Percentiles rank a stretch among this genome's conserved stretches.
These are phyloP conservation scores for Cyprinodon tularosa DNA, from an alignment of 2,113 vertebrate species.

Conservation along the genomic window DNA sequence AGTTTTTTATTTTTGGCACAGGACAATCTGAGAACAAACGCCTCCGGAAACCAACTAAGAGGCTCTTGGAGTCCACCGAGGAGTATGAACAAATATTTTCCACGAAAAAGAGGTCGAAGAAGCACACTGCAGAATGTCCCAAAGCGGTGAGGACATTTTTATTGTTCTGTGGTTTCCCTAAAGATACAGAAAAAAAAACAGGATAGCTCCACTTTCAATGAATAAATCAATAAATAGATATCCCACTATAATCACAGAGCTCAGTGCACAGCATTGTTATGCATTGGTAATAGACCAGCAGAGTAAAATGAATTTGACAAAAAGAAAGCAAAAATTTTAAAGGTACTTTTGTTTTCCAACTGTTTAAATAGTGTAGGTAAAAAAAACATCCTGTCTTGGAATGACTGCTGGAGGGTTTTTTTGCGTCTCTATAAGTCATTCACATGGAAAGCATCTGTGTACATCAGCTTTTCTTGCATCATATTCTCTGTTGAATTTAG, in stretches of 20 bases:
- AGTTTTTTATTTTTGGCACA: not conserved
- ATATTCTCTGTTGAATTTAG: too few relatives aligned
- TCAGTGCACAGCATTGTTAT: too few relatives aligned
- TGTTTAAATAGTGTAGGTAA: too few relatives aligned
- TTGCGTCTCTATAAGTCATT: too few relatives aligned
- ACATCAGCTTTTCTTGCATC: too few relatives aligned
- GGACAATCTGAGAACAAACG: slow-evolving; percentile 87
- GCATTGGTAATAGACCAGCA: not conserved
- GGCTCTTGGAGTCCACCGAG: slow-evolving; percentile 90
- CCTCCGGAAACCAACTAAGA: slow-evolving; percentile 92
- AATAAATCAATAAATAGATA: not conserved
- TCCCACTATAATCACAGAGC: not conserved
- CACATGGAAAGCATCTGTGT: too few relatives aligned
- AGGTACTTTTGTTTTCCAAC: too few relatives aligned
- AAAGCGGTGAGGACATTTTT: slow-evolving; percentile 78
- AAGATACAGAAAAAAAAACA: not conserved
- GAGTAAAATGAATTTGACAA: too few relatives aligned
- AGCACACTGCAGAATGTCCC: slow-evolving; percentile 74
- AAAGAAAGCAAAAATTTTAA: too few relatives aligned
- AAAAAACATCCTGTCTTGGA: too few relatives aligned
- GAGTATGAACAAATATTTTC: slow-evolving; percentile 91
- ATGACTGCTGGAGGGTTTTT: too few relatives aligned
- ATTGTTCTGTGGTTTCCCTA: not conserved
- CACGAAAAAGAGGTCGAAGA: slow-evolving; percentile 90
- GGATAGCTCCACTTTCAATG: not conserved